Percentiles rank a stretch among this genome's conserved stretches.
phyloP scores from a whole-genome alignment of 2,888 invertebrate genomes.

The Imbricaverruca yamaguchii region DNA sequence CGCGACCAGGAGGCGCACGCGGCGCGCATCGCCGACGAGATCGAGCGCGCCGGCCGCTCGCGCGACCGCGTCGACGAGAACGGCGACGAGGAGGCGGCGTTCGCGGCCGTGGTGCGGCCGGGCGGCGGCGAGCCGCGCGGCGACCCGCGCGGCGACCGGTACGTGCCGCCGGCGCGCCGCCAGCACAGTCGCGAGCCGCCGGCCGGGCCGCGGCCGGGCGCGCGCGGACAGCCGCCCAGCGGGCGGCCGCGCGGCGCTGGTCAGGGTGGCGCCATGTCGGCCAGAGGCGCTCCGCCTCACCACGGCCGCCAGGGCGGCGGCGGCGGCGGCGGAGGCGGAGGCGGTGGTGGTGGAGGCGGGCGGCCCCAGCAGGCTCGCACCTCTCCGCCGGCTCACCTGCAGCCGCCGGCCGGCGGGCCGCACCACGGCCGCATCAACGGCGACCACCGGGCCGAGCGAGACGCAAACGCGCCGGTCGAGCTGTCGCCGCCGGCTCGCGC shows the following conservation, averaged over 20 bases:
- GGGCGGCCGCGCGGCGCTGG: background rate
- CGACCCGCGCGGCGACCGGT: background rate
- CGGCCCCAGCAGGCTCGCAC: background rate
- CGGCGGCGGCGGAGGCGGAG: background rate
- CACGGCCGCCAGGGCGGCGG: background rate
- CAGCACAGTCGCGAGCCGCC: slow-evolving; percentile 2
- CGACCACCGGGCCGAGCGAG: background rate
- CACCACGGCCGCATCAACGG: slow-evolving; percentile 10
- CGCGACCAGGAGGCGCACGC: slow-evolving; percentile 76
- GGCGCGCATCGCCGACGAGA: slow-evolving; percentile 82
- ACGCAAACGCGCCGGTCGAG: background rate
- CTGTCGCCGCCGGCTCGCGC: slow-evolving; percentile 3
- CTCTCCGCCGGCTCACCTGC: slow-evolving; percentile 5
- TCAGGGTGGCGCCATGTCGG: background rate
- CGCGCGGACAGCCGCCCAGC: background rate
- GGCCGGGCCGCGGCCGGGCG: background rate
- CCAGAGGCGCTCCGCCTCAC: background rate
- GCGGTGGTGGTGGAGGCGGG: background rate
- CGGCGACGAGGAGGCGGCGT: slow-evolving; percentile 42
- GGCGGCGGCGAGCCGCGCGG: background rate
- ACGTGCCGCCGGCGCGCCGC: slow-evolving; percentile 21
- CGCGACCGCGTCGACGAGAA: slow-evolving; percentile 52
- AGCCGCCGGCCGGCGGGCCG: background rate
- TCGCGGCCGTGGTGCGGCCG: slow-evolving; percentile 20
- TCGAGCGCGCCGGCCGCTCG: slow-evolving; percentile 81